These are phyloP conservation scores for Girardinichthys multiradiatus DNA, from an alignment of 2,113 vertebrate genomes.

Conservation along the genomic window DNA sequence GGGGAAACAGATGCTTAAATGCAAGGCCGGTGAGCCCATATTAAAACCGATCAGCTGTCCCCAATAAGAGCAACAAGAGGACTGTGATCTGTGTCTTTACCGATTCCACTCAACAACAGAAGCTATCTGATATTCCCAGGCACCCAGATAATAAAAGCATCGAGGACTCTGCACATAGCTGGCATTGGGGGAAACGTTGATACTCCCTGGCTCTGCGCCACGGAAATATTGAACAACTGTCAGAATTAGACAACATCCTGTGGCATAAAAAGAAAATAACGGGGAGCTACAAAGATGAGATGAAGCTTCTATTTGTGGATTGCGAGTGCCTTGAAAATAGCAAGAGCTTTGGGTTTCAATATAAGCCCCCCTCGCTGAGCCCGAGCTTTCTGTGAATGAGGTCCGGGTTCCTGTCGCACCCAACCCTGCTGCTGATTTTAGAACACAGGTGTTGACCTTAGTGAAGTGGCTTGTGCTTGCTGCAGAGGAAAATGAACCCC, in stretches of 20 bases:
- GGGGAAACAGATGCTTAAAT: conserved; percentile 51
- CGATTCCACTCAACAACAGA: conserved; percentile 66
- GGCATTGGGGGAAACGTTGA: conserved; percentile 76
- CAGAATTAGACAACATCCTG: conserved; percentile 73
- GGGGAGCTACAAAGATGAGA: conserved; percentile 66
- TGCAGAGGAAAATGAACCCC: conserved; percentile 79
- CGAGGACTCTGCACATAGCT: conserved; percentile 56
- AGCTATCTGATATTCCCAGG: conserved; percentile 55
- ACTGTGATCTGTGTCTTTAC: conserved; percentile 59
- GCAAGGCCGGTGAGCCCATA: conserved; percentile 7
- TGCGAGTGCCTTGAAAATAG: conserved; percentile 79
- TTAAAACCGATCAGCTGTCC: conserved; percentile 61
- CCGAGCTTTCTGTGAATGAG: conserved; percentile 83
- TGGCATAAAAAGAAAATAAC: conserved; percentile 42
- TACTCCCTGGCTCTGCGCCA: conserved; percentile 62
- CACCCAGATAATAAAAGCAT: conserved; percentile 55
- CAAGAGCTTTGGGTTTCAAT: conserved; percentile 79
- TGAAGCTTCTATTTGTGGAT: conserved; percentile 78
- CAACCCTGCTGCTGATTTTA: conserved; percentile 80
- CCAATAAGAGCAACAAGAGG: conserved; percentile 53
- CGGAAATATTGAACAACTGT: conserved; percentile 79
- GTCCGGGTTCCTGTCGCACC: conserved; percentile 79
- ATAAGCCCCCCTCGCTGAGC: conserved; percentile 79
- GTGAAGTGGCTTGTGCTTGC: conserved; percentile 77
- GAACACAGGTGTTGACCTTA: conserved; percentile 87